These are phyloP conservation scores for Rhinogobio ventralis DNA, from an alignment of 2,797 vertebrate genomes.

Conservation along the genomic window DNA sequence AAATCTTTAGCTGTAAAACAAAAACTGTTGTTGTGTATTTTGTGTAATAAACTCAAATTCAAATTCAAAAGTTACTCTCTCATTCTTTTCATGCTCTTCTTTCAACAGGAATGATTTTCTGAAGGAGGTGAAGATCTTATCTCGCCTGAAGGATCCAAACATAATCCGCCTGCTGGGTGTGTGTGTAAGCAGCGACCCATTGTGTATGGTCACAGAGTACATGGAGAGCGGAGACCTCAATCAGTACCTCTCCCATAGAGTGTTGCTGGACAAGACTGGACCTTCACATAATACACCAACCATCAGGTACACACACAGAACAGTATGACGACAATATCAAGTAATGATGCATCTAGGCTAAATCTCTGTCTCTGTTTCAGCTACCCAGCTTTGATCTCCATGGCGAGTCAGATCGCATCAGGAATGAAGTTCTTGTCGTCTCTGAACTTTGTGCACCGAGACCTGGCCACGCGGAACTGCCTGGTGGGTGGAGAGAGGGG, in stretches of 20 bases:
- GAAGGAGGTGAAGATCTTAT: conserved; percentile 95
- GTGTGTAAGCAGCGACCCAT: conserved; percentile 89
- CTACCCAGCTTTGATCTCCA: conserved; percentile 86
- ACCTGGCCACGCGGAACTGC: conserved; percentile 92
- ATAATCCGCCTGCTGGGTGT: conserved; percentile 92
- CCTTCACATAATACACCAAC: conserved; percentile 76
- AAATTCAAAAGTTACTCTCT: background rate
- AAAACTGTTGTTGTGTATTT: background rate
- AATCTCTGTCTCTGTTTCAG: conserved; percentile 66
- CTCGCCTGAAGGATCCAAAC: conserved; percentile 91
- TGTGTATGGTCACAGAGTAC: conserved; percentile 96
- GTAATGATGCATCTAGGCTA: background rate
- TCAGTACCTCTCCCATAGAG: conserved; percentile 88
- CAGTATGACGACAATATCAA: background rate
- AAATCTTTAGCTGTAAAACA: background rate
- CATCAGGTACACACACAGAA: conserved; percentile 78
- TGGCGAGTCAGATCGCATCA: conserved; percentile 90
- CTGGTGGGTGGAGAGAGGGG: conserved; percentile 87
- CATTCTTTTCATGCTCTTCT: conserved; percentile 12
- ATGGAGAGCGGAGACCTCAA: conserved; percentile 96
- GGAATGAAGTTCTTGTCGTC: conserved; percentile 93
- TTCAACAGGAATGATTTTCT: conserved; percentile 88
- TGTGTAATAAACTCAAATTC: background rate
- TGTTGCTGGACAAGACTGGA: conserved; percentile 85
- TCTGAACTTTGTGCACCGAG: conserved; percentile 92